These are phyloP conservation scores for Danio jaintianensis DNA, from an alignment of 2,797 vertebrate species.

Conservation along the genomic window DNA sequence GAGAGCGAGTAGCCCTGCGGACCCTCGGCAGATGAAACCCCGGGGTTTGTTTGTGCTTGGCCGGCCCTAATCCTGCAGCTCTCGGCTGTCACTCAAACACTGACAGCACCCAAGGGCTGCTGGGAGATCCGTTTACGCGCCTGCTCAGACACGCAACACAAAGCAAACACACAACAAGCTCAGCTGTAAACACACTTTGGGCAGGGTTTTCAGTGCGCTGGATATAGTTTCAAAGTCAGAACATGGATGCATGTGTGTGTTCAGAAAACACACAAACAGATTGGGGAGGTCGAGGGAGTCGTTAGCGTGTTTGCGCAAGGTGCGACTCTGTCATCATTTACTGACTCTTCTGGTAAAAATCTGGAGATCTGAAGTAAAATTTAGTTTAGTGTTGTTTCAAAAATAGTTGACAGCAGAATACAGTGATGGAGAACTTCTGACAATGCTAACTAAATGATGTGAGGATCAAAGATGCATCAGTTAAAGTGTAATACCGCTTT, in stretches of 20 bases:
- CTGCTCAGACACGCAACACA: slow-evolving; percentile 56
- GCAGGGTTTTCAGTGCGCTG: not conserved
- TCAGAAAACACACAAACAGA: slow-evolving; percentile 34
- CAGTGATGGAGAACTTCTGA: no score
- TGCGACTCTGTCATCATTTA: not conserved
- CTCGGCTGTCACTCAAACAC: slow-evolving; percentile 71
- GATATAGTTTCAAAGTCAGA: slow-evolving; percentile 50
- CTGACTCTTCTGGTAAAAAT: not conserved
- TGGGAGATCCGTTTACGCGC: slow-evolving; percentile 55
- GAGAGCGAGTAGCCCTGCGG: slow-evolving; percentile 8
- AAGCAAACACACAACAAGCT: slow-evolving; percentile 55
- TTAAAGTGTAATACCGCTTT: no score
- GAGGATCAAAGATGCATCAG: no score
- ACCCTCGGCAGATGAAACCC: slow-evolving; percentile 48
- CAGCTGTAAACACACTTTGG: slow-evolving; percentile 42
- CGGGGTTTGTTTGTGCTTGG: slow-evolving; percentile 71
- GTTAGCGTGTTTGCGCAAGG: slow-evolving; percentile 1
- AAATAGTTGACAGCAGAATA: no score
- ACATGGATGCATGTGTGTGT: slow-evolving; percentile 14
- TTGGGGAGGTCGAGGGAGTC: not conserved
- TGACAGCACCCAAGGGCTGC: slow-evolving; percentile 70
- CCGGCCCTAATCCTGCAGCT: slow-evolving; percentile 69
- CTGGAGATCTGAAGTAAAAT: no score
- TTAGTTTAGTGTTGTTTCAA: no score
- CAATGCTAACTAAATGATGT: no score